phyloP scores from a whole-genome alignment of 2,888 invertebrate species.

The Nephrotoma guestfalica region DNA sequence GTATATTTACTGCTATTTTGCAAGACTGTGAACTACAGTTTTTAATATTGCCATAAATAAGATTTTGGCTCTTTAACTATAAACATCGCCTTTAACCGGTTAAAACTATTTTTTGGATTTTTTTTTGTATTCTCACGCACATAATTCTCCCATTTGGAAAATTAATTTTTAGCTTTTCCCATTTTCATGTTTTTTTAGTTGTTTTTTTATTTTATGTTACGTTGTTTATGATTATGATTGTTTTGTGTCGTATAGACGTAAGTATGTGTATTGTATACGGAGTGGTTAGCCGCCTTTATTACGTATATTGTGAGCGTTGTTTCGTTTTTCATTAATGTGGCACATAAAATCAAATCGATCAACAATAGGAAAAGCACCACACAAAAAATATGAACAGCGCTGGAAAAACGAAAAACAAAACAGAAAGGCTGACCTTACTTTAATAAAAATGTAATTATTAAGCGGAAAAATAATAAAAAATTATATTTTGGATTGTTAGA shows the following conservation, averaged over 20 bases:
- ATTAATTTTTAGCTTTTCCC: not conserved
- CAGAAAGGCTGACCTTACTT: not conserved
- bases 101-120: not conserved
- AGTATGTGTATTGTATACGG: not conserved
- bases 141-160: not conserved
- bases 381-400: not conserved
- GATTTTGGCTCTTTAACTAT: not conserved
- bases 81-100: not conserved
- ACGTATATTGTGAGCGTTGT: not conserved
- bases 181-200: not conserved
- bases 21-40: no score
- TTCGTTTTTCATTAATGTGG: not conserved
- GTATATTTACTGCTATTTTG: no score
- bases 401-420: not conserved
- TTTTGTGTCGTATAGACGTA: not conserved
- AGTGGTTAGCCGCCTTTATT: not conserved
- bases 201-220: not conserved
- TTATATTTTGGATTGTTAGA: not conserved
- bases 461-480: not conserved
- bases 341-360: not conserved
- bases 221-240: not conserved
- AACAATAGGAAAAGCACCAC: not conserved
- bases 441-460: not conserved
- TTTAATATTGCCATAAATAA: not conserved
- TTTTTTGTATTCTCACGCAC: not conserved